Evolutionary conservation across 2,113 vertebrate genomes (phyloP).

Genomic region (Panthera leo): DNA sequence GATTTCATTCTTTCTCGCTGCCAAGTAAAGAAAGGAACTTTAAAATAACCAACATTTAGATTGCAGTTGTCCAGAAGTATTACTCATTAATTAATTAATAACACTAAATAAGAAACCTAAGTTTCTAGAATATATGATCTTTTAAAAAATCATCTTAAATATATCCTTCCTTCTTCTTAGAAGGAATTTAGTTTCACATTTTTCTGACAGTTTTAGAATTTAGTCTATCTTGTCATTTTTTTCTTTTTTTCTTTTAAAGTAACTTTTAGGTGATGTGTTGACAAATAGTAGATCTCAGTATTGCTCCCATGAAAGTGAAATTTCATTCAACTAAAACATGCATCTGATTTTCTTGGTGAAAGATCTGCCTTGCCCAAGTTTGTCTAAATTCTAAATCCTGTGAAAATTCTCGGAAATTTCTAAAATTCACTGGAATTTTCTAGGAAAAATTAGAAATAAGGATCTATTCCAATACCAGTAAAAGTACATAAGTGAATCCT

Average conservation of each 20-base stretch:
- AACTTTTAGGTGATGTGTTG: background rate
- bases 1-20: too few relatives aligned
- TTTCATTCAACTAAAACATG: slow-evolving; percentile 48
- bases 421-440: slow-evolving; percentile 44
- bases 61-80: background rate
- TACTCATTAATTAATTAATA: background rate
- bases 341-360: background rate
- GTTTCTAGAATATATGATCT: background rate
- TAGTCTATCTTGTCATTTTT: background rate
- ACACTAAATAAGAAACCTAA: background rate
- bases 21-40: background rate
- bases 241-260: background rate
- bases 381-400: slow-evolving; percentile 33
- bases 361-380: background rate
- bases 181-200: background rate
- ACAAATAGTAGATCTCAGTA: slow-evolving; percentile 32
- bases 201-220: background rate
- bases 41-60: background rate
- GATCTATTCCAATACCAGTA: slow-evolving; percentile 37
- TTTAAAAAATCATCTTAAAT: background rate
- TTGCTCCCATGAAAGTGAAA: slow-evolving; percentile 52
- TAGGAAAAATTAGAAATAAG: slow-evolving; percentile 70
- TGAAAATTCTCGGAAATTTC: slow-evolving; percentile 49
- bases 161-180: background rate
- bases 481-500: slow-evolving; percentile 59